Base-by-base conservation (phyloP, 2,888 invertebrate species). In the Eledona agricola region DNA sequence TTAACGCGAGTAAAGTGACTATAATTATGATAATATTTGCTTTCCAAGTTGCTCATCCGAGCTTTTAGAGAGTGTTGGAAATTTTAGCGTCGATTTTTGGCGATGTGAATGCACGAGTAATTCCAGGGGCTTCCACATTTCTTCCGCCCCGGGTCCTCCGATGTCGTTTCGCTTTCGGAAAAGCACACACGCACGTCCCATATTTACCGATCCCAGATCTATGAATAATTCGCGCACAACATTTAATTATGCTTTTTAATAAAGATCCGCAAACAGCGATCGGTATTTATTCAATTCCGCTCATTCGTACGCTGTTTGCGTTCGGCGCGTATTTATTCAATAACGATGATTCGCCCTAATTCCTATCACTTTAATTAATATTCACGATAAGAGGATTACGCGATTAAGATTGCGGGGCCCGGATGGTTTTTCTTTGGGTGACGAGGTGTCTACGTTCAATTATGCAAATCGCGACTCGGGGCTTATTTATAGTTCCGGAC, bases 211-310 rank as follows among this genome's bases (percentile, higher is more conserved):
- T 15, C 13, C 29, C 12, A 25, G 45, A 43, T 25, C n/a, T 23
- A 34, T 13, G 22, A 45, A 42, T 32, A 23, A 22, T 25, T 32
- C 4, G 12, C 17, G 35, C 17, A 26, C 19, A 11, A 22, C 10
- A 9, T 26, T 45, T 50, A 50, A 40, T 42, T 31, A 37, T 50
- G 32, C 31, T 50, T 50, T 50, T 50, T 42, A 50, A 50, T 50
- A 50, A 49, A 26, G 40, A 50, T 47, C 7, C 13, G 50, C 34
- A 50, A 50, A 50, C 50, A 40, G 2, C 7, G 40, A 50, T 40
- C 34, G 31, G 25, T 50, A 42, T 50, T 50, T 50, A 42, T 32
- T 17, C 46, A 45, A 23, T 32, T 32, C 32, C 4, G 19, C n/a
- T n/a, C 17, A 42, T 42, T 42, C 42, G 13, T 26, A 7, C 11